Evolutionary conservation across 1,140 invertebrate genomes (phyloP).

Genomic region (Drosophila miranda): DNA sequence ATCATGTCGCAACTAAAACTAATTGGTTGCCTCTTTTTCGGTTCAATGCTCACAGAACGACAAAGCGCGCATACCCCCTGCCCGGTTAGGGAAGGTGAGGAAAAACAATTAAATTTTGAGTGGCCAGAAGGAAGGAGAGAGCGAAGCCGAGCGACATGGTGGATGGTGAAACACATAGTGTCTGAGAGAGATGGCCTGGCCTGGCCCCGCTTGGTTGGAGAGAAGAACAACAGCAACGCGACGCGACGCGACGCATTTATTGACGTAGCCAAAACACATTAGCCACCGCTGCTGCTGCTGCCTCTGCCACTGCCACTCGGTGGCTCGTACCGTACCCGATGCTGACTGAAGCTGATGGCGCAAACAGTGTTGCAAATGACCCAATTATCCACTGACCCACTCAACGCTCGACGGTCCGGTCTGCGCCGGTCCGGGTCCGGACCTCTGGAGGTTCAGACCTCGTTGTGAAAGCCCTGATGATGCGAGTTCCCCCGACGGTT

Average conservation of each 20-base stretch:
- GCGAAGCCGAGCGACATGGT: constrained; percentile 25
- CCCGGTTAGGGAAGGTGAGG: constrained; percentile 27
- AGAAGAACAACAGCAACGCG: constrained; percentile 29
- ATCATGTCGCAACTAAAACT: too few relatives aligned
- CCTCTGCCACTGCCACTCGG: constrained; percentile 15
- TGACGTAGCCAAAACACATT: constrained; percentile 77
- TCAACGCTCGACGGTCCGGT: constrained; percentile 52
- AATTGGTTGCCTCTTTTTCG: constrained; percentile 10
- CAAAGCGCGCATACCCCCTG: constrained; percentile 15
- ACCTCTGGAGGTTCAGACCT: constrained; percentile 30
- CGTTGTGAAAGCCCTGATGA: constrained; percentile 41
- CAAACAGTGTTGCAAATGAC: constrained; percentile 82
- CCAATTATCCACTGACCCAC: constrained; percentile 82
- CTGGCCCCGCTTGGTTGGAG: constrained; percentile 48
- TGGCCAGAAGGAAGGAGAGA: constrained; percentile 23
- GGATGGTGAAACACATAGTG: constrained; percentile 10
- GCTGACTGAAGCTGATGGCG: constrained; percentile 60
- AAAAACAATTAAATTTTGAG: constrained; percentile 64
- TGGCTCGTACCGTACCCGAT: constrained; percentile 7
- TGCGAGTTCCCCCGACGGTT: neutral
- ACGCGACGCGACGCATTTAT: constrained; percentile 56
- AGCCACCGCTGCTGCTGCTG: constrained; percentile 47
- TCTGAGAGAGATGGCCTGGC: constrained; percentile 19
- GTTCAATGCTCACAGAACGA: constrained; percentile 6
- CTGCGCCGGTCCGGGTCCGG: constrained; percentile 36